Evolutionary conservation across 2,888 invertebrate genomes (phyloP).

Genomic region (Amphipyra tragopoginis): DNA sequence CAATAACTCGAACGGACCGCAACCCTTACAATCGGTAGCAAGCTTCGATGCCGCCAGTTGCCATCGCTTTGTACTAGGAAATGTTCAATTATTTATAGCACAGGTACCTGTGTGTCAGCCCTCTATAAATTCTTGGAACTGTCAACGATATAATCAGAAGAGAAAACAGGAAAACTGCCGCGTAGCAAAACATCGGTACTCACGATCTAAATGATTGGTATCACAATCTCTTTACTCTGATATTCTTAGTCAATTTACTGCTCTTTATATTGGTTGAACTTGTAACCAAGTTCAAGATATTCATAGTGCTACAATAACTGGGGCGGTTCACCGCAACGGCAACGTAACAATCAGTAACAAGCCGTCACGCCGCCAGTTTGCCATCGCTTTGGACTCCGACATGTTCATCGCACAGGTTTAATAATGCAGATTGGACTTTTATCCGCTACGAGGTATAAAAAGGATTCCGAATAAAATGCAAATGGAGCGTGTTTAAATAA

Average conservation of each 20-base stretch:
- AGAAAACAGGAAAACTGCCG: too few relatives aligned
- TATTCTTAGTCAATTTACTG: not conserved
- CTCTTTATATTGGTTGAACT: too few relatives aligned
- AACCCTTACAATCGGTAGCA: too few relatives aligned
- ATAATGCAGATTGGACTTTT: conserved; percentile 22
- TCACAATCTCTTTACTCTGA: conserved; percentile 1
- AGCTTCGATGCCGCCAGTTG: too few relatives aligned
- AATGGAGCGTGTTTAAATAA: conserved; percentile 35
- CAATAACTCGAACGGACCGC: too few relatives aligned
- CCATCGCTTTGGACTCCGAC: not conserved
- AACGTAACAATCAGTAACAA: conserved; percentile 13
- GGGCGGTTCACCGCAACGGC: conserved; percentile 22
- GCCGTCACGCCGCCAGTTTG: conserved; percentile 9
- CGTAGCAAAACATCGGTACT: too few relatives aligned
- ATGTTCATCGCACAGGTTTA: conserved; percentile 15
- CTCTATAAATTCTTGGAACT: too few relatives aligned
- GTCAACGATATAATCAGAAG: too few relatives aligned
- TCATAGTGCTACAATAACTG: conserved; percentile 12
- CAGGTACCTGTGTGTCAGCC: too few relatives aligned
- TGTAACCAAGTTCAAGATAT: conserved; percentile 17
- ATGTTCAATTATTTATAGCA: too few relatives aligned
- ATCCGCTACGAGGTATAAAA: conserved; percentile 17
- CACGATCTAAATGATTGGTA: not conserved
- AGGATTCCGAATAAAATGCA: conserved; percentile 33
- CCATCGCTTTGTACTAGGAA: too few relatives aligned